Evolutionary conservation across 2,797 vertebrate species (phyloP).

Genomic region (Amphiprion clarkii): DNA sequence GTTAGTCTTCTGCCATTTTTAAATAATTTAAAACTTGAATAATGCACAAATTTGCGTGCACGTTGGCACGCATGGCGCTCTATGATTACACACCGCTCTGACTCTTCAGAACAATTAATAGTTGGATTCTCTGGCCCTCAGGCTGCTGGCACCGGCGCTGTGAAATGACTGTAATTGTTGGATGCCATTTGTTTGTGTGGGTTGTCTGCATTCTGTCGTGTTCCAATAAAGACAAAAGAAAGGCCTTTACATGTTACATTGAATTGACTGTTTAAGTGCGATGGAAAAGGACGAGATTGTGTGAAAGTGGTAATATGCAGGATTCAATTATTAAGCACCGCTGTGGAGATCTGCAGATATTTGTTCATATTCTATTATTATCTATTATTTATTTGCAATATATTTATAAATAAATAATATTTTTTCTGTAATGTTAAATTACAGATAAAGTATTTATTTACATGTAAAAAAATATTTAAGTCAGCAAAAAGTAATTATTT

Average conservation of each 20-base stretch:
- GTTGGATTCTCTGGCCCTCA: background rate
- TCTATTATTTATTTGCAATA: too few species aligned
- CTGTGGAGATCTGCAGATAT: slow-evolving; percentile 11
- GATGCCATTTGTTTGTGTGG: background rate
- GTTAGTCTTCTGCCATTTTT: too few species aligned
- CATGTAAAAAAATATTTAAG: too few species aligned
- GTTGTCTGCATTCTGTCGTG: background rate
- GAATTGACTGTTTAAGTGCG: slow-evolving; percentile 5
- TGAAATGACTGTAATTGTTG: slow-evolving; percentile 16
- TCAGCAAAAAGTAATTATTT: too few species aligned
- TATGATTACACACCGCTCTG: background rate
- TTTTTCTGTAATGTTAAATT: too few species aligned
- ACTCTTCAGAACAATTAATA: background rate
- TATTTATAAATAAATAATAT: too few species aligned
- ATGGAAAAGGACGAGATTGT: background rate
- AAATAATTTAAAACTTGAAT: too few species aligned
- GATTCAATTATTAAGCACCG: slow-evolving; percentile 2
- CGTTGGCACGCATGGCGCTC: too few species aligned
- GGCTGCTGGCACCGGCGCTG: slow-evolving; percentile 14
- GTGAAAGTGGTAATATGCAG: slow-evolving; percentile 14
- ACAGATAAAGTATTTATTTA: too few species aligned
- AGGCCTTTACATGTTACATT: too few species aligned
- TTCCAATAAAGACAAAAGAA: background rate
- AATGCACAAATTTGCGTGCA: too few species aligned
- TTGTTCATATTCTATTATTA: too few species aligned